Conservation (phyloP, 2,888 invertebrate genomes). For the Acronicta leporina region DNA sequence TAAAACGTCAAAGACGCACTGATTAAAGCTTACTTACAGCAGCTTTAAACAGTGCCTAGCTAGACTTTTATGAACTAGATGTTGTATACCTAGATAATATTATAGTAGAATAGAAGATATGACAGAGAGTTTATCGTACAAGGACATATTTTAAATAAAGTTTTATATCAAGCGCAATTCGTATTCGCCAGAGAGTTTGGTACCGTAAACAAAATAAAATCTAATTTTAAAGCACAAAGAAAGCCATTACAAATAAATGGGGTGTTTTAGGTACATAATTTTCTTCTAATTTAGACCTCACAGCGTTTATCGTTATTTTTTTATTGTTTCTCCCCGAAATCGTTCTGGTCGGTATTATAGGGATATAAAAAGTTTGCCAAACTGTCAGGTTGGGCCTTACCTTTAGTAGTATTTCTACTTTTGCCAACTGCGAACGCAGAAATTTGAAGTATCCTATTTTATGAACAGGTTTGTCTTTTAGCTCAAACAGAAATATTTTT, state of each 20-base stretch:
- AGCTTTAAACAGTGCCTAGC: too few species aligned
- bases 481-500: too few species aligned
- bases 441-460: not conserved
- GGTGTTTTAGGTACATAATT: conserved; percentile 42
- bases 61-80: too few species aligned
- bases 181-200: conserved; percentile 9
- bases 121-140: too few species aligned
- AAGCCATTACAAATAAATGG: conserved; percentile 42
- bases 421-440: not conserved
- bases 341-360: conserved; percentile 35
- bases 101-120: too few species aligned
- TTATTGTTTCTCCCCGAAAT: conserved; percentile 47
- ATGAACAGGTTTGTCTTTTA: too few species aligned
- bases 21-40: too few species aligned
- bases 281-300: conserved; percentile 50
- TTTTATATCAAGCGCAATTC: not conserved
- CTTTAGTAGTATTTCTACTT: conserved; percentile 19
- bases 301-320: conserved; percentile 47
- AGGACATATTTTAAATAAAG: too few species aligned
- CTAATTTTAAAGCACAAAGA: conserved; percentile 45
- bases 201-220: conserved; percentile 31
- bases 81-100: too few species aligned
- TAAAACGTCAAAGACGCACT: too few species aligned
- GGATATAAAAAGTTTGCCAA: conserved; percentile 34
- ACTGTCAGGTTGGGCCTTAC: conserved; percentile 35